Base-by-base conservation (phyloP, 2,888 invertebrate species). In the Cryptophagus acutangulus region DNA sequence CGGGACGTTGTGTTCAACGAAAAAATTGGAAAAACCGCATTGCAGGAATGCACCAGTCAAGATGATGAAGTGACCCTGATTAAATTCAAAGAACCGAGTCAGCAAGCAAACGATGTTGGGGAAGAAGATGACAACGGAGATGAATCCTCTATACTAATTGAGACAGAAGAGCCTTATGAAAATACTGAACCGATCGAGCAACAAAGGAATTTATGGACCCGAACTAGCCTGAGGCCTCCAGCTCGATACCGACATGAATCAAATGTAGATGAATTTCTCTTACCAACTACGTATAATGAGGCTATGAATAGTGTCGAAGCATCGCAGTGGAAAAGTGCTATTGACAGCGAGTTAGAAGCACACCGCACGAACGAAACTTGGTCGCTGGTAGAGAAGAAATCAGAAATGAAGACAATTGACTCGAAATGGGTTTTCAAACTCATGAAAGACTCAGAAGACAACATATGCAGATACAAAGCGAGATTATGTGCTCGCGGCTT, bases 1-100 rank as follows among this genome's bases (percentile, higher is more conserved):
- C 45, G 48, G 26, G 43, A 57, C 41, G 55, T 60, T 3, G 39
- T 33, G 2, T 54, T 58, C 26, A 30, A 31, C n/a, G 31, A 31
- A 16, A n/a, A n/a, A n/a, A n/a, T n/a, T n/a, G n/a, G n/a, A n/a
- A 31, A 31, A 5, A 12, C 10, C 10, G 29, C 6, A 29, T 49
- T 12, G 53, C 53, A 6, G 15, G 4, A 10, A 6, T 4, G 9
- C 12, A 38, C 29, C 2, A 10, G 2, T 10, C 3, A n/a, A n/a
- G n/a, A 20, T 20, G n/a, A n/a, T n/a, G n/a, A n/a, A n/a, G n/a
- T n/a, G n/a, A n/a, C n/a, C n/a, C n/a, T n/a, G n/a, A n/a, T n/a
- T n/a, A n/a, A n/a, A n/a, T n/a, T n/a, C n/a, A n/a, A n/a, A n/a
- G n/a, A n/a, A n/a, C n/a, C n/a, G n/a, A n/a, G n/a, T n/a, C n/a